phyloP scores from a whole-genome alignment of 2,113 vertebrate species.

The Gadus chalcogrammus region DNA sequence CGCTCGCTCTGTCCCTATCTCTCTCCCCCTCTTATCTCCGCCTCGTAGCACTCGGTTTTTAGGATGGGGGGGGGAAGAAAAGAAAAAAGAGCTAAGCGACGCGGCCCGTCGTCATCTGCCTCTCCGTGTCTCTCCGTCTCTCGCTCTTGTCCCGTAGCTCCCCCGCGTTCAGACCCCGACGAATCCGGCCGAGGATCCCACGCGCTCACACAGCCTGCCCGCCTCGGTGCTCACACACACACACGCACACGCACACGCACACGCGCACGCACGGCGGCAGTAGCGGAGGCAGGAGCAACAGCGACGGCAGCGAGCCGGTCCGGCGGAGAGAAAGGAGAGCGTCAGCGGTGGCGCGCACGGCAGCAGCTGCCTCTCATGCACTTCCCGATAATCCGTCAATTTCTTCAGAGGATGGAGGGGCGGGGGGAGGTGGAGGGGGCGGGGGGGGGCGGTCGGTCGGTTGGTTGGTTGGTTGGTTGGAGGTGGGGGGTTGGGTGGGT shows the following conservation, averaged over 20 bases:
- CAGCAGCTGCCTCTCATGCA: slow-evolving; percentile 71
- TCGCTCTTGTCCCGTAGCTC: slow-evolving; percentile 22
- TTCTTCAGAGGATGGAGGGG: slow-evolving; percentile 61
- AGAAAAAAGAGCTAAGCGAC: slow-evolving; percentile 49
- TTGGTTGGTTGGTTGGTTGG: slow-evolving; percentile 40
- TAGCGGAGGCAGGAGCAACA: not conserved
- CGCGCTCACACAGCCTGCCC: slow-evolving; percentile 55
- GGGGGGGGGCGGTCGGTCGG: slow-evolving; percentile 49
- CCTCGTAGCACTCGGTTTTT: slow-evolving; percentile 24
- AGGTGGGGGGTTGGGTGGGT: not conserved
- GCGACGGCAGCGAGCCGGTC: slow-evolving; percentile 19
- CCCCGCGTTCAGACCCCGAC: slow-evolving; percentile 62
- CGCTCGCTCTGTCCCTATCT: slow-evolving; percentile 15
- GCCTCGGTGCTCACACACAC: not conserved
- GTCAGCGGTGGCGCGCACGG: slow-evolving; percentile 37
- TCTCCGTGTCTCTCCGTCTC: slow-evolving; percentile 54
- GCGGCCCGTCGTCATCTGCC: slow-evolving; percentile 62
- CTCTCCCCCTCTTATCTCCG: slow-evolving; percentile 6
- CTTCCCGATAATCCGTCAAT: slow-evolving; percentile 78
- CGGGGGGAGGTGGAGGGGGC: slow-evolving; percentile 52
- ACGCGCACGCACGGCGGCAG: too few species aligned
- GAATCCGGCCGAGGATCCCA: slow-evolving; percentile 46
- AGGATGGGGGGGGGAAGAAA: not conserved
- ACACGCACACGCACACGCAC: too few species aligned
- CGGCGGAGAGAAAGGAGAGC: slow-evolving; percentile 40